Evolutionary conservation across 2,888 invertebrate genomes (phyloP).

Genomic region (Conistra vaccinii): DNA sequence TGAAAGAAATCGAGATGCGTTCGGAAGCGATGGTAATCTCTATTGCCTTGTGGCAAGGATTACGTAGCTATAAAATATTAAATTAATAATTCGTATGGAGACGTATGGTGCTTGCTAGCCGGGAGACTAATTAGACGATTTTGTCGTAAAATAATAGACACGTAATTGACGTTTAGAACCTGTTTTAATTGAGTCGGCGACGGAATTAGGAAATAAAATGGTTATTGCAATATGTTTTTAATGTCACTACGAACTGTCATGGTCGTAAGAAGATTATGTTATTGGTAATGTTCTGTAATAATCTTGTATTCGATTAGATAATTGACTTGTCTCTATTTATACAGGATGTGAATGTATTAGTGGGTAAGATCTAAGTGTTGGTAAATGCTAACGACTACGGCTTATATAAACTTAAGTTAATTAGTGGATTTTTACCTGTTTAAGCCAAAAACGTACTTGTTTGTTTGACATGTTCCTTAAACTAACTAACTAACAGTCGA

Average conservation of each 20-base stretch:
- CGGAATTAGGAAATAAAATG: constrained; percentile 57
- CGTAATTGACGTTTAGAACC: constrained; percentile 62
- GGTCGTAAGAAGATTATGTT: constrained; percentile 53
- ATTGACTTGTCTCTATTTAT: constrained; percentile 42
- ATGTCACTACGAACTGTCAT: constrained; percentile 39
- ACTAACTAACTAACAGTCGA: neutral
- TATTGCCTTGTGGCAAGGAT: constrained; percentile 77
- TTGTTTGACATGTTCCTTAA: neutral
- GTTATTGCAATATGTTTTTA: constrained; percentile 49
- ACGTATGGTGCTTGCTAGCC: constrained; percentile 40
- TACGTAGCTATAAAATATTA: constrained; percentile 72
- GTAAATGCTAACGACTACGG: neutral
- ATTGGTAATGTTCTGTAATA: constrained; percentile 44
- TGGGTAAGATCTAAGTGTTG: constrained; percentile 22
- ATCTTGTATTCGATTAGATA: constrained; percentile 44
- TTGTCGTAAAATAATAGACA: constrained; percentile 63
- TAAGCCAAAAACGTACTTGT: neutral
- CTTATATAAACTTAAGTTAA: neutral
- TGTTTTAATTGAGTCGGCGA: constrained; percentile 48
- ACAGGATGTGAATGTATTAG: constrained; percentile 33
- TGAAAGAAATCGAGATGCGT: constrained; percentile 73
- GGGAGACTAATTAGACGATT: constrained; percentile 61
- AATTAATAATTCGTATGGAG: constrained; percentile 61
- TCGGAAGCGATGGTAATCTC: constrained; percentile 77
- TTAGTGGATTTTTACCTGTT: neutral